Evolutionary conservation across 2,888 invertebrate genomes (phyloP).

Genomic region (Zhuqinia jingwanae): DNA sequence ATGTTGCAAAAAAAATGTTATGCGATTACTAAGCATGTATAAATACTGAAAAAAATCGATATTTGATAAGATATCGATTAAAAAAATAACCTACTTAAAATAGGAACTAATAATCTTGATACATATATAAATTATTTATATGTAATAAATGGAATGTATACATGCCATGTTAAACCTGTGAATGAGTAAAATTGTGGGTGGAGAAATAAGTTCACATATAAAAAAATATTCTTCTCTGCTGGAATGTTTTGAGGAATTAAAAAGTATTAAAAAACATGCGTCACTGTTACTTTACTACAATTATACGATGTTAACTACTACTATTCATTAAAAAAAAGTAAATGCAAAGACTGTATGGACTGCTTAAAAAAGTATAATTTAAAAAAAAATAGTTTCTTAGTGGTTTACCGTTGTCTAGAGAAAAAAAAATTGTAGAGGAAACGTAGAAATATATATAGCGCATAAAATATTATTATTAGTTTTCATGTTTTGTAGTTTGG

Average conservation of each 20-base stretch:
- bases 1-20: background rate
- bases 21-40: constrained; percentile 34
- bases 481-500: background rate
- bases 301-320: constrained; percentile 48
- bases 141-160: background rate
- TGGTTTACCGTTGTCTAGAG: too few species aligned
- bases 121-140: too few species aligned
- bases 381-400: too few species aligned
- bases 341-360: constrained; percentile 72
- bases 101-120: too few species aligned
- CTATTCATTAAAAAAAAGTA: constrained; percentile 60
- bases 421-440: too few species aligned
- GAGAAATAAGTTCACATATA: constrained; percentile 14
- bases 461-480: too few species aligned
- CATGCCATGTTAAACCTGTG: constrained; percentile 31
- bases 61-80: background rate
- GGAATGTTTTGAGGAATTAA: constrained; percentile 20
- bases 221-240: background rate
- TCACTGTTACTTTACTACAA: constrained; percentile 37
- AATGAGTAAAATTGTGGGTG: background rate
- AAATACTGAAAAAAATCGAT: background rate
- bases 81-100: background rate
- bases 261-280: constrained; percentile 60
- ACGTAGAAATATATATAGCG: too few species aligned
- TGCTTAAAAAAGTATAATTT: constrained; percentile 57